A percentile compares a stretch with the other conserved stretches of the same genome.
phyloP scores from a whole-genome alignment of 2,113 vertebrate species.

The Excalfactoria chinensis region DNA sequence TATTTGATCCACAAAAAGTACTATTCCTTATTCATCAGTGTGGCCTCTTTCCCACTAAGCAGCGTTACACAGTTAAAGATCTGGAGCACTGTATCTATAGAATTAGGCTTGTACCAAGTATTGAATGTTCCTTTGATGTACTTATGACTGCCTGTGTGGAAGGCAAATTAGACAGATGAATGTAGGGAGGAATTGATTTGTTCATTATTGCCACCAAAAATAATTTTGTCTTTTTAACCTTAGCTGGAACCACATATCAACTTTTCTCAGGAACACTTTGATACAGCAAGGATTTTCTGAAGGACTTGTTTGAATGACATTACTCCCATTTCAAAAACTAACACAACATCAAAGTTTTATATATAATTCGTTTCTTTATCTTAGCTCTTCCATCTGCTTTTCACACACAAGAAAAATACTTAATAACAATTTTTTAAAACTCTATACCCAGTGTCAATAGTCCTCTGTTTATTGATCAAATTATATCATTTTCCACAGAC shows the following conservation, averaged over 20 bases:
- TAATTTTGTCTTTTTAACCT: not conserved
- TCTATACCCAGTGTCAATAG: not conserved
- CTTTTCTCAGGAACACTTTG: not conserved
- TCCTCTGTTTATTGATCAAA: not conserved
- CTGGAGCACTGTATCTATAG: not conserved
- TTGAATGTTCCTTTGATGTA: not conserved
- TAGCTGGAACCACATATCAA: fast-evolving
- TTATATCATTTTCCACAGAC: not conserved
- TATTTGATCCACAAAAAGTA: not conserved
- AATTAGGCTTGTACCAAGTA: not conserved
- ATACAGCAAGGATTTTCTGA: not conserved
- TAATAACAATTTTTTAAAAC: not conserved
- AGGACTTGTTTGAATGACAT: not conserved
- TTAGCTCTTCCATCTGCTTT: not conserved
- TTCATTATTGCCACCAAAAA: not conserved
- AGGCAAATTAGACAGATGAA: not conserved
- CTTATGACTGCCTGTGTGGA: too few relatives aligned
- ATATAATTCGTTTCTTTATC: not conserved
- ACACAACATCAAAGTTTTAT: not conserved
- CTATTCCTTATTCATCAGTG: not conserved
- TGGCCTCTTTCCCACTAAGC: not conserved
- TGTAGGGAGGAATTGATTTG: not conserved
- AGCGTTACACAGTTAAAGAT: not conserved
- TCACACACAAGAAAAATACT: not conserved
- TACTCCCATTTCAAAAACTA: not conserved